phyloP scores from a whole-genome alignment of 2,888 invertebrate species.

The Amblyjoppa fuscipennis region DNA sequence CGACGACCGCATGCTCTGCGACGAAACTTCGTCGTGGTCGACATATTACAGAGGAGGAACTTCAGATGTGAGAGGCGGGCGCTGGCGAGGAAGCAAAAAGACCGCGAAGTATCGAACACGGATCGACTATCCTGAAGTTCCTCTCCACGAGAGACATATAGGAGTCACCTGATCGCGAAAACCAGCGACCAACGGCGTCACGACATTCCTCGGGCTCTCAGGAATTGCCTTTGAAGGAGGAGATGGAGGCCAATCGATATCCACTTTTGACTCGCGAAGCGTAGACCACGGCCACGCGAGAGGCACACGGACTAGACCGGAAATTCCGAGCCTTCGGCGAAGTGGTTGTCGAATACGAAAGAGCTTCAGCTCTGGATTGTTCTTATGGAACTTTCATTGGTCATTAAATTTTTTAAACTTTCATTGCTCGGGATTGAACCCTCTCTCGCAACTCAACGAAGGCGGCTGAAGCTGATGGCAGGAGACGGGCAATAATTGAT shows the following conservation, averaged over 20 bases:
- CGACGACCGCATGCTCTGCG: constrained; percentile 40
- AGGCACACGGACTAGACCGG: neutral
- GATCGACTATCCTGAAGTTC: constrained; percentile 52
- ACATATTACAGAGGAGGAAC: constrained; percentile 46
- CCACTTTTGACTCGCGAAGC: constrained; percentile 17
- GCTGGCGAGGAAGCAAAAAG: constrained; percentile 39
- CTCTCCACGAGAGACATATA: constrained; percentile 32
- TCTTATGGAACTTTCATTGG: neutral
- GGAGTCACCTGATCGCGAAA: constrained; percentile 46
- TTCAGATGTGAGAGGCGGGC: constrained; percentile 7
- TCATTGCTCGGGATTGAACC: neutral
- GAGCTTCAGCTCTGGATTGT: neutral
- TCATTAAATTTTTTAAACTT: neutral
- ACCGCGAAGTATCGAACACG: constrained; percentile 34
- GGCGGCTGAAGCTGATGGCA: neutral
- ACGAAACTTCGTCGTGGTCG: constrained; percentile 49
- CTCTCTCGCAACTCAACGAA: neutral
- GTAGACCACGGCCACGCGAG: neutral
- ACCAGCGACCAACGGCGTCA: constrained; percentile 25
- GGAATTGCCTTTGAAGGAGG: constrained; percentile 31
- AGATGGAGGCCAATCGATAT: constrained; percentile 56
- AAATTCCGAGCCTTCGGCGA: neutral
- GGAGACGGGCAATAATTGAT: neutral
- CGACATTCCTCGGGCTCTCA: constrained; percentile 45
- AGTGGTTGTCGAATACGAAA: neutral